Evolutionary conservation across 2,113 vertebrate species (phyloP).

Genomic region (Sceloporus undulatus): DNA sequence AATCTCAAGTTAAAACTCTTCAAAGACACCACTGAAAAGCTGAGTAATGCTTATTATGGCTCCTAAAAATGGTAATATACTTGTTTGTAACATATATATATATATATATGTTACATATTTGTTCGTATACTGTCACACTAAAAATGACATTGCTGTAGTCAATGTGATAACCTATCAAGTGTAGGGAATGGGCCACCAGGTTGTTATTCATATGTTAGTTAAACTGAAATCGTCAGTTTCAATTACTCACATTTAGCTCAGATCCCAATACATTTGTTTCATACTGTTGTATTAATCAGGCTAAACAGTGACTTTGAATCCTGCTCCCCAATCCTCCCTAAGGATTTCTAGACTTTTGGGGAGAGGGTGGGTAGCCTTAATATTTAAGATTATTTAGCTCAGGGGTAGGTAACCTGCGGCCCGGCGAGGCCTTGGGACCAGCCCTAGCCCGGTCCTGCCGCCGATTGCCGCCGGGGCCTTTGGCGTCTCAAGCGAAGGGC

Average conservation of each 20-base stretch:
- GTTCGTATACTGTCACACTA: background rate
- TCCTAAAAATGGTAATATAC: background rate
- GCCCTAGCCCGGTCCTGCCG: no score
- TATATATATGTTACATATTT: background rate
- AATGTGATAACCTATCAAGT: background rate
- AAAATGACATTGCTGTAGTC: background rate
- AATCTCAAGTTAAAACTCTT: background rate
- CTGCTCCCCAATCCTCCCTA: background rate
- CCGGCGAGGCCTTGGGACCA: no score
- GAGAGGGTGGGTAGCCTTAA: background rate
- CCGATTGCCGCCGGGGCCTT: no score
- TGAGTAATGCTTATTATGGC: background rate
- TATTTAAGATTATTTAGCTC: slow-evolving; percentile 35
- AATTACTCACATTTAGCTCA: background rate
- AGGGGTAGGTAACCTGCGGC: no score
- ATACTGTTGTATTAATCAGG: background rate
- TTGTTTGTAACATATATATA: no score
- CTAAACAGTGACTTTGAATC: background rate
- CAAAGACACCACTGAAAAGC: background rate
- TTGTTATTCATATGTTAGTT: background rate
- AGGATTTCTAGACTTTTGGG: background rate
- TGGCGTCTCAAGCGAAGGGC: no score
- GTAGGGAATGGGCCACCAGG: background rate
- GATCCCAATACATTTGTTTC: background rate
- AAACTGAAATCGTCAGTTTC: background rate